Conservation (phyloP, 2,113 vertebrate species). For the Nibea albiflora region DNA sequence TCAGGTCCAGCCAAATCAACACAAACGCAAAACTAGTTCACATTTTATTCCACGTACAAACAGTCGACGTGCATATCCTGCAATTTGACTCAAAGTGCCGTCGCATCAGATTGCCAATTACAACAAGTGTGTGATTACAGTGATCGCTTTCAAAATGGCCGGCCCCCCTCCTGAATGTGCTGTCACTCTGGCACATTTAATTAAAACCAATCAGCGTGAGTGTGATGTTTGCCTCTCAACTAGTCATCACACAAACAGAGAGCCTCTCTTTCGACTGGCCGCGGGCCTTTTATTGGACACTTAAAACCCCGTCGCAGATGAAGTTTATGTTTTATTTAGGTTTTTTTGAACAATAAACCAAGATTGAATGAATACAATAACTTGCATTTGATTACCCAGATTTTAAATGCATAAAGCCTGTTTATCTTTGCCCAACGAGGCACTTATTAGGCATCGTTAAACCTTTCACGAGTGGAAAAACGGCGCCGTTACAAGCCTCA, state of each 20-base stretch:
- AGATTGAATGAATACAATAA: not conserved
- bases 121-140: constrained; percentile 69
- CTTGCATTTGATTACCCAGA: not conserved
- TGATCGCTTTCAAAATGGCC: constrained; percentile 71
- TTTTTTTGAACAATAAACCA: not conserved
- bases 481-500: constrained; percentile 3
- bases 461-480: not conserved
- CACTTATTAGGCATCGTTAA: not conserved
- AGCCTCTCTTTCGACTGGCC: constrained; percentile 33
- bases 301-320: not conserved
- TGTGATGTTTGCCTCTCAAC: constrained; percentile 58
- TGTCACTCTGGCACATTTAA: constrained; percentile 65
- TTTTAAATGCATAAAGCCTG: not conserved
- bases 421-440: not conserved
- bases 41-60: constrained; percentile 36
- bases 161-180: constrained; percentile 39
- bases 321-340: constrained; percentile 11
- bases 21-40: constrained; percentile 15
- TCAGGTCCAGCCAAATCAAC: constrained; percentile 30
- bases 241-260: constrained; percentile 43
- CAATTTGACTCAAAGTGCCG: constrained; percentile 68
- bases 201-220: constrained; percentile 65
- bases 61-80: constrained; percentile 36
- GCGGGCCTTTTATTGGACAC: constrained; percentile 23
- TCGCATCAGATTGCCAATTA: constrained; percentile 67